These are phyloP conservation scores for Caenorhabditis virilis DNA, from an alignment of 2,888 invertebrate species.

Conservation along the genomic window DNA sequence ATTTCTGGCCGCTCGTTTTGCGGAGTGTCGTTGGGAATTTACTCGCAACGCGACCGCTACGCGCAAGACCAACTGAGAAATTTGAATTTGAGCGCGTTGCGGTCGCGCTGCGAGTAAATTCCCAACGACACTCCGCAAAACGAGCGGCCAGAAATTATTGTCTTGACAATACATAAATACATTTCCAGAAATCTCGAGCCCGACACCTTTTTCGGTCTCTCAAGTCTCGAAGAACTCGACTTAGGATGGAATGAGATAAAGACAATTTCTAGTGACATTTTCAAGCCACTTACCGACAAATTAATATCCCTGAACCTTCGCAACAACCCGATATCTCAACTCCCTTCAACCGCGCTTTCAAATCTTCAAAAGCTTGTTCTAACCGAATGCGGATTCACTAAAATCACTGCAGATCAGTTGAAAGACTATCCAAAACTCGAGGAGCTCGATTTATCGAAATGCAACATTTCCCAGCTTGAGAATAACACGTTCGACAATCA, in stretches of 20 bases:
- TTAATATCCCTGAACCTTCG: constrained; percentile 52
- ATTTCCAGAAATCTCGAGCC: constrained; percentile 73
- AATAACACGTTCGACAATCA: constrained; percentile 43
- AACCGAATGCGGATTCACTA: constrained; percentile 45
- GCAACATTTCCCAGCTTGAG: constrained; percentile 52
- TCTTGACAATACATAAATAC: neutral
- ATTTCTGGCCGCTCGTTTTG: no score
- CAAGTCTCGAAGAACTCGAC: constrained; percentile 82
- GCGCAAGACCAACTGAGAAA: no score
- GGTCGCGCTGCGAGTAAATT: no score
- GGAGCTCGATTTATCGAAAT: constrained; percentile 55
- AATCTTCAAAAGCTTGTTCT: constrained; percentile 44
- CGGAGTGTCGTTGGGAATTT: no score
- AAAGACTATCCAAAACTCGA: constrained; percentile 44
- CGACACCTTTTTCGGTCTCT: constrained; percentile 83
- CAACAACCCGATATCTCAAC: constrained; percentile 45
- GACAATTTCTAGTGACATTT: constrained; percentile 45
- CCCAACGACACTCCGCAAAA: no score
- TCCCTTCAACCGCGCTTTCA: constrained; percentile 34
- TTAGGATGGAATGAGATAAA: constrained; percentile 76
- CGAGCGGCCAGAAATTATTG: constrained; percentile 5
- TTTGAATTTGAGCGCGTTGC: no score
- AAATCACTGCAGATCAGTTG: constrained; percentile 40
- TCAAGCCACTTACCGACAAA: constrained; percentile 42
- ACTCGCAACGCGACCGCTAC: no score